These are phyloP conservation scores for Egretta garzetta DNA, from an alignment of 2,113 vertebrate genomes.

Conservation along the genomic window DNA sequence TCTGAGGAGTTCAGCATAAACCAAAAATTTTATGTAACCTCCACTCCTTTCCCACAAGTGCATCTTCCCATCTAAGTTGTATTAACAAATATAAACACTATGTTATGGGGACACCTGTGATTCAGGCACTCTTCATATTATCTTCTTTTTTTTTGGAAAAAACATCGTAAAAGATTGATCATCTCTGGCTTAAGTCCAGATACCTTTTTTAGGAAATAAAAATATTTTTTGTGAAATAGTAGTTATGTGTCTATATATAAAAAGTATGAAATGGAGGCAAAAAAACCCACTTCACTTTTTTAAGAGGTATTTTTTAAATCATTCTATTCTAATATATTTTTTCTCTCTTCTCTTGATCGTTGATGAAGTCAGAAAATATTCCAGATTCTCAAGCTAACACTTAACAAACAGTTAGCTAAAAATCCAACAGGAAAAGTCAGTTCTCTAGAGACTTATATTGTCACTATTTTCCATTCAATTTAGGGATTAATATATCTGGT, in stretches of 20 bases:
- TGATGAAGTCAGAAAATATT: background rate
- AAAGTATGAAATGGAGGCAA: background rate
- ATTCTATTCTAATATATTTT: background rate
- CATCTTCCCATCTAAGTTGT: background rate
- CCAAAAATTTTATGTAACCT: background rate
- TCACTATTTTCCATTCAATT: background rate
- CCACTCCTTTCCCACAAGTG: background rate
- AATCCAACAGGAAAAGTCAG: background rate
- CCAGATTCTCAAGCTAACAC: background rate
- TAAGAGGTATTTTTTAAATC: rapidly evolving
- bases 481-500: background rate
- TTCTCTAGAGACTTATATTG: background rate
- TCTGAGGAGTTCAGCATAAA: background rate
- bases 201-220: background rate
- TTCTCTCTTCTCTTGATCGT: background rate
- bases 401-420: background rate
- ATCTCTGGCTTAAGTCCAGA: too few species aligned
- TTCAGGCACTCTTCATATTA: background rate
- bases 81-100: background rate
- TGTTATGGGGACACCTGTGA: background rate
- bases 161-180: background rate
- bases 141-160: background rate
- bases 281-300: rapidly evolving
- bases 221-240: background rate
- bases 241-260: background rate